Conservation (phyloP, 2,888 invertebrate genomes). For the Nebria brevicollis region DNA sequence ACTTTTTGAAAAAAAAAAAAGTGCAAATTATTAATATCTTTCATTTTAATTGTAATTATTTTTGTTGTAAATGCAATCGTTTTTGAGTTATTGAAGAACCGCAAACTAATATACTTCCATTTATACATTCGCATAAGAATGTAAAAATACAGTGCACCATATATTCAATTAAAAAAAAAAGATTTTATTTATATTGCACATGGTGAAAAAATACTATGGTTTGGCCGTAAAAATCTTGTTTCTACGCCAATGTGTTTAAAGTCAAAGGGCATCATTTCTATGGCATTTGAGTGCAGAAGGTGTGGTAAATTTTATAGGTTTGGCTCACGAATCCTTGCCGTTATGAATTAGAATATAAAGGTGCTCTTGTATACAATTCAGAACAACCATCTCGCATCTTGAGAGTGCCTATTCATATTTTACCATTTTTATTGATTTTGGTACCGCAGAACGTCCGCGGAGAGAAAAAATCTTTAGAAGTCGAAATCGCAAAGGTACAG, state of each 20-base stretch:
- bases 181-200: no score
- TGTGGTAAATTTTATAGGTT: constrained; percentile 9
- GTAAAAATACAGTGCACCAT: no score
- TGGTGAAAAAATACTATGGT: no score
- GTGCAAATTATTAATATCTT: no score
- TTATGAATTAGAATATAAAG: constrained; percentile 41
- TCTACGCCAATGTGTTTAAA: constrained; percentile 5
- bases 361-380: constrained; percentile 4
- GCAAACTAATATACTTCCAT: no score
- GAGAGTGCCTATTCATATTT: constrained; percentile 16
- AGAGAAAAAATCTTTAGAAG: background rate
- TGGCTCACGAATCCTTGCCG: constrained; percentile 21
- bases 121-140: no score
- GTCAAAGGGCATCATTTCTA: background rate
- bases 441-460: background rate
- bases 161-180: no score
- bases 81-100: no score
- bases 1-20: no score
- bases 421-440: constrained; percentile 10
- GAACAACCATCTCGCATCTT: constrained; percentile 4
- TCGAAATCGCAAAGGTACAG: background rate
- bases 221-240: background rate
- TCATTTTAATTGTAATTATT: no score
- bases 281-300: constrained; percentile 15
- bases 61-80: no score